Percentiles rank a stretch among this genome's conserved stretches.
Conservation (phyloP, 2,797 vertebrate genomes). For the Martes flavigula region DNA sequence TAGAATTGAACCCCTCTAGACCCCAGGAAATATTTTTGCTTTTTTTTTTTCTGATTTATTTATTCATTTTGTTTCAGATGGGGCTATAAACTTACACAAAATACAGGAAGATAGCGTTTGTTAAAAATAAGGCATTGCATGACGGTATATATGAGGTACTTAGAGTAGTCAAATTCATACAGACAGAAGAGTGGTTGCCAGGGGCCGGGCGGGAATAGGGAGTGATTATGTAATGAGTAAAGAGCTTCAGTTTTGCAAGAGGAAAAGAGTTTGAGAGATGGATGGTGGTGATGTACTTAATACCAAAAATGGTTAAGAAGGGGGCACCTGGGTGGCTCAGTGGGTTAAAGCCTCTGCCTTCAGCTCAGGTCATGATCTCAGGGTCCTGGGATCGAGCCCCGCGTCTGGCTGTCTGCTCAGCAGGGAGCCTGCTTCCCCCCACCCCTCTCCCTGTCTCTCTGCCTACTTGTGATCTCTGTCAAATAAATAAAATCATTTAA, state of each 20-base stretch:
- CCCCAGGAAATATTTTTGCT: background rate
- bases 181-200: background rate
- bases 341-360: too few species aligned
- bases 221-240: background rate
- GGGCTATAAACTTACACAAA: background rate
- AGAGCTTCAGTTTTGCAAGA: slow-evolving; percentile 19
- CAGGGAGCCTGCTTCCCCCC: too few species aligned
- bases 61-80: slow-evolving; percentile 14
- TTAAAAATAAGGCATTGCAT: background rate
- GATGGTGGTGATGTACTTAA: background rate
- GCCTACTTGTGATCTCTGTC: too few species aligned
- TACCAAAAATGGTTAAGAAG: background rate
- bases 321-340: background rate
- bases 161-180: background rate
- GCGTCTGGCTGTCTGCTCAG: too few species aligned
- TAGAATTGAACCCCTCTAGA: background rate
- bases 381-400: too few species aligned
- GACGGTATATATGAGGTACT: background rate
- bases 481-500: too few species aligned
- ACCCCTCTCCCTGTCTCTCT: too few species aligned
- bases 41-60: background rate
- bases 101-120: background rate
- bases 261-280: background rate
- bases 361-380: too few species aligned
- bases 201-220: background rate